Percentiles rank a stretch among this genome's conserved stretches.
These are phyloP conservation scores for Gallinago nigripennis DNA, from an alignment of 2,797 vertebrate genomes.

Conservation along the genomic window DNA sequence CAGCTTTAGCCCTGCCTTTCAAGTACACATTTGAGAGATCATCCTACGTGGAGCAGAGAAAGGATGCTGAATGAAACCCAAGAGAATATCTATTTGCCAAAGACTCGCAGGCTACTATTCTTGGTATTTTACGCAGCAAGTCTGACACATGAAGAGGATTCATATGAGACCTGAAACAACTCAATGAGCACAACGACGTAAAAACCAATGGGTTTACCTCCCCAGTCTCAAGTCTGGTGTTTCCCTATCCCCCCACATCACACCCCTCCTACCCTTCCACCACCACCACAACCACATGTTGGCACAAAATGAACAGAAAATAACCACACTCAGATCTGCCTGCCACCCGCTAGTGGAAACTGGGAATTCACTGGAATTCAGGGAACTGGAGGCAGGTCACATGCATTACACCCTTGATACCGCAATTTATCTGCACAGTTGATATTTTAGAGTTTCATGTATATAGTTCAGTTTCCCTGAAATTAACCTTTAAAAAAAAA, in stretches of 20 bases:
- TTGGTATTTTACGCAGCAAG: background rate
- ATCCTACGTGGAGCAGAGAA: background rate
- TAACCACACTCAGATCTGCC: background rate
- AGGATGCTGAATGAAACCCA: background rate
- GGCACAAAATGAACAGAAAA: conserved; percentile 3
- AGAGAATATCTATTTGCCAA: background rate
- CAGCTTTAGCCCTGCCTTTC: background rate
- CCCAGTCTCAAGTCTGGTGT: background rate
- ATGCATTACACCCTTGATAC: background rate
- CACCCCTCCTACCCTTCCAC: background rate
- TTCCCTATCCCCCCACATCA: background rate
- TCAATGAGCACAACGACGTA: fast-evolving
- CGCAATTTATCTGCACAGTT: conserved; percentile 1
- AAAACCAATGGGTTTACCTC: background rate
- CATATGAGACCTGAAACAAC: background rate
- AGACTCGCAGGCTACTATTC: background rate
- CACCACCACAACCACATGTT: background rate
- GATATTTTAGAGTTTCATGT: conserved; percentile 53
- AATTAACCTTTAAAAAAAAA: conserved; percentile 22
- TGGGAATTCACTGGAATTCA: conserved; percentile 64
- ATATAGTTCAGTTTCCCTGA: conserved; percentile 65
- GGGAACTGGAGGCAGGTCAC: conserved; percentile 27
- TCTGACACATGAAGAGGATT: conserved; percentile 8
- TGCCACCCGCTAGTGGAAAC: background rate
- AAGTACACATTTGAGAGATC: background rate